phyloP scores from a whole-genome alignment of 2,113 vertebrate genomes.

The Hypomesus transpacificus region DNA sequence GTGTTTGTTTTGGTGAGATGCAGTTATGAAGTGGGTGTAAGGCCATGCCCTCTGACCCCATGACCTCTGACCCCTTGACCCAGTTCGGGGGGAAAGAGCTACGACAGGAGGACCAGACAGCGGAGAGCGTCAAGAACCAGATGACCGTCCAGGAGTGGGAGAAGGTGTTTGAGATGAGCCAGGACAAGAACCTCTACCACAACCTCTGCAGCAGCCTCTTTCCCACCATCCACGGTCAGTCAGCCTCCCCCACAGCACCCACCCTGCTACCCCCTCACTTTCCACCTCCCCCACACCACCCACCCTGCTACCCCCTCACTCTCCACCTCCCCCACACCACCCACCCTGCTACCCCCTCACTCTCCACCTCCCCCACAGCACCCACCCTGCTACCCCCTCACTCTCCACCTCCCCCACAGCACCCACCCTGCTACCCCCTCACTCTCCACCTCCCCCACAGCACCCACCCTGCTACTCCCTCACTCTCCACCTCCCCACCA shows the following conservation, averaged over 20 bases:
- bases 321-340: not conserved
- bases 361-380: not conserved
- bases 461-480: no score
- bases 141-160: constrained; percentile 65
- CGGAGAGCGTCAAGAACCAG: constrained; percentile 64
- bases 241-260: constrained; percentile 60
- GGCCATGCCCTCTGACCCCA: not conserved
- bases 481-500: no score
- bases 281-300: constrained; percentile 11
- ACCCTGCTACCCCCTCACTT: constrained; percentile 40
- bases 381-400: no score
- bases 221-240: constrained; percentile 61
- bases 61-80: no score
- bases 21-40: not conserved
- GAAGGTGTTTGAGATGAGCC: constrained; percentile 67
- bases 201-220: constrained; percentile 65
- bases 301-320: constrained; percentile 28
- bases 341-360: no score
- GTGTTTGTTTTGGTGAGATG: not conserved
- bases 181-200: constrained; percentile 67
- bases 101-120: constrained; percentile 56
- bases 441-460: no score
- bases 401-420: no score
- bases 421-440: no score
- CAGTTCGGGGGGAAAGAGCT: constrained; percentile 61